Evolutionary conservation across 2,888 invertebrate species (phyloP), one percentile per base, ranked within the genome.

Genomic region (Cybosia mesomella): DNA sequence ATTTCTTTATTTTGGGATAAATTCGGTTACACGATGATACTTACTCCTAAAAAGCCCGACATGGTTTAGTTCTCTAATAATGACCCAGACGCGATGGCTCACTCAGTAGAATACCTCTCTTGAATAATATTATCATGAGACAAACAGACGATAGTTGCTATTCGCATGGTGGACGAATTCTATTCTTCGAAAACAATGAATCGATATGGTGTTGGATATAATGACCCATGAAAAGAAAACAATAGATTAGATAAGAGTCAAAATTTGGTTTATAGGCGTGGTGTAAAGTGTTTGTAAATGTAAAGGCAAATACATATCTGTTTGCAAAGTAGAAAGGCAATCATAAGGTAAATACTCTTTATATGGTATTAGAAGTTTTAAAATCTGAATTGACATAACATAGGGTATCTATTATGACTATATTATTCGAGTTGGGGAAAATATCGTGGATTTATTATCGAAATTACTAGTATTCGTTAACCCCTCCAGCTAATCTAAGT

Each of bases 211-310:
- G n/a, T 34, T 32, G 10, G 9, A 34, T 5, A 36, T 21, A 36
- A 58, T n/a, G 32, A 34, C 21, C 36, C 58, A 21, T 58, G 58
- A 58, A 21, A 58, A 36, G 11, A n/a, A 59, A 59, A 36, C 59
- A 59, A 59, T 59, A 36, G 36, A 36, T 36, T 4, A 55, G 54
- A 49, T 49, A 49, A 49, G n/a, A 49, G n/a, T n/a, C 9, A 49
- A 49, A 49, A 49, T n/a, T 49, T 2, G 49, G 49, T 49, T 8
- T n/a, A n/a, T 9, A 49, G 49, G 49, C 18, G 49, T 49, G 49
- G n/a, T 49, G 49, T 49, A n/a, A 49, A 28, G 5, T 28, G 28
- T 28, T 28, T 28, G 28, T 28, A 28, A 28, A 61, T 39, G 22
- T 22, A 24, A 59, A 59, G 18, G 24, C 39, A 59, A 59, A 59